Conservation (phyloP, 2,888 invertebrate genomes). For the Parnassius glacialis region DNA sequence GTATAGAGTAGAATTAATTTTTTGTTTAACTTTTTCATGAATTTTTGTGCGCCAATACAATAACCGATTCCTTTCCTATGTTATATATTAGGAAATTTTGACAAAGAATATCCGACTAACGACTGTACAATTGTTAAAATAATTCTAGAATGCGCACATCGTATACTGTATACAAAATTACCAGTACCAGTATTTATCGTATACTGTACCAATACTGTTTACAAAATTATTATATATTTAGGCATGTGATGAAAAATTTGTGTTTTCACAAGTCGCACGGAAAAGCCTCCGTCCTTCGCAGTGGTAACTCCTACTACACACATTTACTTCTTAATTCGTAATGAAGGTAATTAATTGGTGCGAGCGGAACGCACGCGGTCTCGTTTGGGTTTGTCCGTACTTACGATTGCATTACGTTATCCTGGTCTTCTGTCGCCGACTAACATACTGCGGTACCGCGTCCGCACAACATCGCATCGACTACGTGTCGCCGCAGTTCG, state of each 20-base stretch:
- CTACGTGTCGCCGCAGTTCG: slow-evolving; percentile 55
- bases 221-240: neutral
- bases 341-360: neutral
- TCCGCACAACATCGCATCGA: slow-evolving; percentile 51
- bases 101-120: neutral
- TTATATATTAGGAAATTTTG: neutral
- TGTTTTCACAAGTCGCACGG: neutral
- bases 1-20: neutral
- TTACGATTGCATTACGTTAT: slow-evolving; percentile 37
- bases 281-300: neutral
- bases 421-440: slow-evolving; percentile 51
- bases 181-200: no score
- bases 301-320: neutral
- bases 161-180: neutral
- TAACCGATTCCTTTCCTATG: neutral
- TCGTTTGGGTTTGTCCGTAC: slow-evolving; percentile 32
- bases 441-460: slow-evolving; percentile 43
- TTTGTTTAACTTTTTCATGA: neutral
- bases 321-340: neutral
- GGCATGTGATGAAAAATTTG: neutral
- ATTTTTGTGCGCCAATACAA: slow-evolving; percentile 4
- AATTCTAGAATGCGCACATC: neutral
- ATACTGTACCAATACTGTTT: neutral
- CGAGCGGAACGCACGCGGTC: slow-evolving; percentile 1
- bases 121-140: neutral